These are phyloP conservation scores for Ooceraea biroi DNA, from an alignment of 1,140 invertebrate species.

Conservation along the genomic window DNA sequence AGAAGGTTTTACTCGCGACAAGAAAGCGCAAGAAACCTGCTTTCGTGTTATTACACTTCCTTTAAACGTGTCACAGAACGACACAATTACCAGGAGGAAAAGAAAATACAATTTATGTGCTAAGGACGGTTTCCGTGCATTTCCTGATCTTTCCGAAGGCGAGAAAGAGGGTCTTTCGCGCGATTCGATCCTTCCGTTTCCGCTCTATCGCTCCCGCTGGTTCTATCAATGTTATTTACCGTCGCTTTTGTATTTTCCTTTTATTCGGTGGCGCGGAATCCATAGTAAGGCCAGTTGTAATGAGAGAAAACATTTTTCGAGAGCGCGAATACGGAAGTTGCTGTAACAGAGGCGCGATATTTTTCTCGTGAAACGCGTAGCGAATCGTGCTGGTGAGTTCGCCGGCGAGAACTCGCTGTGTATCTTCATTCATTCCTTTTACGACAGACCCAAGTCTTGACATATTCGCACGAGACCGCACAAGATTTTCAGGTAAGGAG, in stretches of 20 bases:
- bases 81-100: constrained; percentile 25
- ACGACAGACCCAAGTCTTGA: constrained; percentile 44
- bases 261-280: constrained; percentile 21
- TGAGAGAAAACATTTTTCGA: constrained; percentile 37
- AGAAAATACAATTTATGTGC: constrained; percentile 51
- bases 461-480: constrained; percentile 1
- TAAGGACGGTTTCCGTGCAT: neutral
- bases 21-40: neutral
- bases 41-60: constrained; percentile 26
- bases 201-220: constrained; percentile 10
- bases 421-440: constrained; percentile 53
- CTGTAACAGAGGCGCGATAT: neutral
- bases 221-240: constrained; percentile 46
- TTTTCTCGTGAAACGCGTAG: constrained; percentile 5
- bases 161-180: neutral
- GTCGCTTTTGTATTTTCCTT: constrained; percentile 14
- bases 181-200: constrained; percentile 31
- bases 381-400: constrained; percentile 58
- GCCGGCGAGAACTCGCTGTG: constrained; percentile 47
- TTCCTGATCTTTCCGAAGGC: constrained; percentile 17
- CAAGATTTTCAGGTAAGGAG: constrained; percentile 32
- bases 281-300: constrained; percentile 13
- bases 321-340: constrained; percentile 6
- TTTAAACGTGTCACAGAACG: constrained; percentile 11
- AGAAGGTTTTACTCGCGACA: constrained; percentile 5